Evolutionary conservation across 2,888 invertebrate species (phyloP).

Genomic region (Perizoma affinitatum): DNA sequence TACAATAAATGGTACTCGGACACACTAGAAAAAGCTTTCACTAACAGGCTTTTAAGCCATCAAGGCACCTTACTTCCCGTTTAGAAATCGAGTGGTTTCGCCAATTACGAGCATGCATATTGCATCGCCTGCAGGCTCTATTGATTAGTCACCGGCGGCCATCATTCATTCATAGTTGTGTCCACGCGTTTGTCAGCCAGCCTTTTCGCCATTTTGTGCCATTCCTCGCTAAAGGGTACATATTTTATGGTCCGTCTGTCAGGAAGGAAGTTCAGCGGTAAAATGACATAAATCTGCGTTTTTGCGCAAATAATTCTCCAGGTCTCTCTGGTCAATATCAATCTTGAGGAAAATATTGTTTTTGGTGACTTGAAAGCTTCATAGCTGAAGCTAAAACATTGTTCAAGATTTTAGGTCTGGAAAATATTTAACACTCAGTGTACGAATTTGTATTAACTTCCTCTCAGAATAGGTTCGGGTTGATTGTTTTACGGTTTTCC

Average conservation of each 20-base stretch:
- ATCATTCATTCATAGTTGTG: constrained; percentile 72
- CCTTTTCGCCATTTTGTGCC: constrained; percentile 50
- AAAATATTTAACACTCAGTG: too few relatives aligned
- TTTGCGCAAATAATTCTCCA: constrained; percentile 16
- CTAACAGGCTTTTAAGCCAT: constrained; percentile 9
- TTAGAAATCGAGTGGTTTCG: constrained; percentile 50
- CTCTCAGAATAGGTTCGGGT: too few relatives aligned
- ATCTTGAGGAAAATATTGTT: too few relatives aligned
- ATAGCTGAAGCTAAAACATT: too few relatives aligned
- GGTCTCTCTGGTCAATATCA: too few relatives aligned
- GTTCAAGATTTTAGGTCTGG: too few relatives aligned
- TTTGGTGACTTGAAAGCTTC: too few relatives aligned
- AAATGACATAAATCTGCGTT: constrained; percentile 50
- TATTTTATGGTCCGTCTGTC: constrained; percentile 69
- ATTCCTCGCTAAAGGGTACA: constrained; percentile 63
- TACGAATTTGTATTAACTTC: too few relatives aligned
- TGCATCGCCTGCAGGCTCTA: constrained; percentile 51
- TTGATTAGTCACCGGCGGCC: constrained; percentile 59
- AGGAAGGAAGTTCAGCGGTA: constrained; percentile 68
- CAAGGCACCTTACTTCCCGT: constrained; percentile 8
- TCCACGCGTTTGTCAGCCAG: constrained; percentile 60
- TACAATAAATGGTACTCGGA: too few relatives aligned
- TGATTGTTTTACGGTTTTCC: too few relatives aligned
- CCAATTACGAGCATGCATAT: constrained; percentile 61
- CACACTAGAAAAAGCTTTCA: constrained; percentile 12